phyloP scores from a whole-genome alignment of 2,797 vertebrate genomes.

The Carduelis carduelis region DNA sequence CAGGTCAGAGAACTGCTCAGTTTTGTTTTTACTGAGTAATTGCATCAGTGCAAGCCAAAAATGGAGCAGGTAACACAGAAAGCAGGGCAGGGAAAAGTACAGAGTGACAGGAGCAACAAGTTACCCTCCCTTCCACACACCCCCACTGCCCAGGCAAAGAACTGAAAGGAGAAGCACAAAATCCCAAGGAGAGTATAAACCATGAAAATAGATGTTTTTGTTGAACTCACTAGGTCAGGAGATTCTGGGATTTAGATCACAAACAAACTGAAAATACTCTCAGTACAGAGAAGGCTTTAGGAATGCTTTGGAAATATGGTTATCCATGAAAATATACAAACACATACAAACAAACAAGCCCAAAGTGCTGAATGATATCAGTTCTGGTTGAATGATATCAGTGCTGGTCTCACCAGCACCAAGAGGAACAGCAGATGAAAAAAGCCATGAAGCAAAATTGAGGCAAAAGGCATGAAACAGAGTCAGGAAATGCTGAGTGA shows the following conservation, averaged over 20 bases:
- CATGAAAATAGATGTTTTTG: not conserved
- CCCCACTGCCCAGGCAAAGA: fast-evolving
- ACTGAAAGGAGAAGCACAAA: not conserved
- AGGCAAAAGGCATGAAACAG: not conserved
- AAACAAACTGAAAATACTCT: not conserved
- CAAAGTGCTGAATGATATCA: not conserved
- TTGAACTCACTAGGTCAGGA: not conserved
- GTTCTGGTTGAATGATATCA: not conserved
- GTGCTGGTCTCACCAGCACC: not conserved
- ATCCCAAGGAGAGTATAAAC: not conserved
- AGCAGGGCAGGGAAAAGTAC: not conserved
- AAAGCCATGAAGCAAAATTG: not conserved
- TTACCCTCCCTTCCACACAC: not conserved
- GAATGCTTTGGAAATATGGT: not conserved
- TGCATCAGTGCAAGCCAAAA: not conserved
- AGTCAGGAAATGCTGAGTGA: not conserved
- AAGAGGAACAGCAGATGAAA: not conserved
- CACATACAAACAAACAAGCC: not conserved
- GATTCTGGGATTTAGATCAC: not conserved
- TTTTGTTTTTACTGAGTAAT: not conserved
- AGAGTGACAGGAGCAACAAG: not conserved
- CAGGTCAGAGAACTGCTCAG: not conserved
- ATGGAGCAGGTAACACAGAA: not conserved
- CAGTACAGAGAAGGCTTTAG: not conserved
- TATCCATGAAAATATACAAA: not conserved